Conservation (phyloP, 2,888 invertebrate genomes). For the Scaptomyza tumidula region DNA sequence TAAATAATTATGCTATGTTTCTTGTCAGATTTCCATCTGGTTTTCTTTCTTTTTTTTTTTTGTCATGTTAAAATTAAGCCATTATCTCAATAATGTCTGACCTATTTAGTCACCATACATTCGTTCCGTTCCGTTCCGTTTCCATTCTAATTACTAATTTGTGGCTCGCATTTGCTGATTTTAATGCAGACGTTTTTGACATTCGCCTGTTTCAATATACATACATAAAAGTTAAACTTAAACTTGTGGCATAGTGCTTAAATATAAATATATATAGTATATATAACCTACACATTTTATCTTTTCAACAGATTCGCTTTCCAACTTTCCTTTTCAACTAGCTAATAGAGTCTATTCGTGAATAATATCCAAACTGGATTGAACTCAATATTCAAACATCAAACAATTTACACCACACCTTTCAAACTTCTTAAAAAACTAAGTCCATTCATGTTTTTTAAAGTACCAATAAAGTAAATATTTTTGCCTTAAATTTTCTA, state of each 20-base stretch:
- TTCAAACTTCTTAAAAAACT: slow-evolving; percentile 25
- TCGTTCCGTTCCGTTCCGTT: slow-evolving; percentile 17
- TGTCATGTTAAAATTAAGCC: slow-evolving; percentile 39
- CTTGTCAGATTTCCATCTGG: slow-evolving; percentile 22
- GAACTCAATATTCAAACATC: slow-evolving; percentile 43
- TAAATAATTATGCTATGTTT: slow-evolving; percentile 72
- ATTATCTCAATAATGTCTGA: slow-evolving; percentile 16
- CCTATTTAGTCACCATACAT: slow-evolving; percentile 46
- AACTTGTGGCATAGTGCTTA: slow-evolving; percentile 21
- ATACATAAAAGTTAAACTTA: slow-evolving; percentile 48
- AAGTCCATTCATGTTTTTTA: slow-evolving; percentile 19
- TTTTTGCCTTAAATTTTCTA: slow-evolving; percentile 34
- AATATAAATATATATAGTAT: slow-evolving; percentile 30
- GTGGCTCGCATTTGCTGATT: slow-evolving; percentile 78
- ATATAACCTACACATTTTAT: slow-evolving; percentile 39
- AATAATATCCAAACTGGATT: slow-evolving; percentile 24
- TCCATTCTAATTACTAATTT: slow-evolving; percentile 52
- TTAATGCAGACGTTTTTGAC: slow-evolving; percentile 51
- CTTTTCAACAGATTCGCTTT: slow-evolving; percentile 56
- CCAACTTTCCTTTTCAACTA: slow-evolving; percentile 48
- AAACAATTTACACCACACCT: slow-evolving; percentile 6
- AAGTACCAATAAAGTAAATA: slow-evolving; percentile 55
- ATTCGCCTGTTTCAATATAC: slow-evolving; percentile 45
- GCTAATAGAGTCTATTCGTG: slow-evolving; percentile 40
- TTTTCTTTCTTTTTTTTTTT: slow-evolving; percentile 17